Evolutionary conservation across 2,113 vertebrate species (phyloP).

Genomic region (Embiotoca jacksoni): DNA sequence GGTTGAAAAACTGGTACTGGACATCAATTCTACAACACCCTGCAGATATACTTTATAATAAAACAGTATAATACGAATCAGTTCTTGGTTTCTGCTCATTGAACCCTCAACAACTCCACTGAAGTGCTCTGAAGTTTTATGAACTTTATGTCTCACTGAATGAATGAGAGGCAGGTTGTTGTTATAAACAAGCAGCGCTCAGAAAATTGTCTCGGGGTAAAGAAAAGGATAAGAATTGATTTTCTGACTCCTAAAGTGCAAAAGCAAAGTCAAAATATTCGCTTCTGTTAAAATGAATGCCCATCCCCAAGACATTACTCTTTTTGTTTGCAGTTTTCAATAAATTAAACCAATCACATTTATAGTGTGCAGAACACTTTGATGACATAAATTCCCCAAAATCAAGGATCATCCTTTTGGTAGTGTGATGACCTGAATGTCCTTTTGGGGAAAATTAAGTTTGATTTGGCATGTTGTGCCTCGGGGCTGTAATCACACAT

Average conservation of each 20-base stretch:
- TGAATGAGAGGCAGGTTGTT: neutral
- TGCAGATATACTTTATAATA: neutral
- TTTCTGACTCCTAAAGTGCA: slow-evolving; percentile 1
- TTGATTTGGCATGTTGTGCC: slow-evolving; percentile 49
- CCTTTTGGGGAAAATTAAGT: slow-evolving; percentile 27
- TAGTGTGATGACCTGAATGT: slow-evolving; percentile 25
- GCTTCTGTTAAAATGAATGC: neutral
- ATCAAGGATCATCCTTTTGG: neutral
- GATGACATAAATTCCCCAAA: slow-evolving; percentile 19
- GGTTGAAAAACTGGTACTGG: neutral
- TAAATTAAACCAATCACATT: slow-evolving; percentile 3
- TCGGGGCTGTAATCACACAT: slow-evolving; percentile 48
- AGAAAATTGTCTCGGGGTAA: neutral
- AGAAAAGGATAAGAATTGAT: neutral
- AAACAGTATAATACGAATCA: neutral
- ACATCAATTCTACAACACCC: neutral
- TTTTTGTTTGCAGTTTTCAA: neutral
- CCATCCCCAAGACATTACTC: neutral
- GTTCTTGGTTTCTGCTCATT: neutral
- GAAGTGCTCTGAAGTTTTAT: neutral
- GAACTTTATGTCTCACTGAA: neutral
- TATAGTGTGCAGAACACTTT: neutral
- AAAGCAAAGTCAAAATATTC: slow-evolving; percentile 10
- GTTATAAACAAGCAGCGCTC: slow-evolving; percentile 4
- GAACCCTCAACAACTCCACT: neutral